Conservation (phyloP, 2,113 vertebrate species). For the Pogonocichla stellata region DNA sequence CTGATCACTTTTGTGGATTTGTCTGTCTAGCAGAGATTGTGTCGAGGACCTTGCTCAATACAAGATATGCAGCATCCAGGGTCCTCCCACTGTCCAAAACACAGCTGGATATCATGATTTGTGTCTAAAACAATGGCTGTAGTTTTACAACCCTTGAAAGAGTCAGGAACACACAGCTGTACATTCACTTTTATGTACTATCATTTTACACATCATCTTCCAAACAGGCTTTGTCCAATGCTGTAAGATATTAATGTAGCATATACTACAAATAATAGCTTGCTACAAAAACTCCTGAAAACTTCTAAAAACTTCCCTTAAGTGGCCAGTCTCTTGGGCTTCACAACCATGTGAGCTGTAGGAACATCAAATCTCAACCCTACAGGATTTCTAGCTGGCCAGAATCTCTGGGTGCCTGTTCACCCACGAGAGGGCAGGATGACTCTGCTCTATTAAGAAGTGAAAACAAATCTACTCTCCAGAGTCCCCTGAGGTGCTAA, state of each 20-base stretch:
- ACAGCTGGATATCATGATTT: not conserved
- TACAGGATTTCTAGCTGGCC: not conserved
- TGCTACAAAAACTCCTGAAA: rapidly evolving
- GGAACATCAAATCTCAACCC: not conserved
- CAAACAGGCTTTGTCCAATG: not conserved
- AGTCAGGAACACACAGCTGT: not conserved
- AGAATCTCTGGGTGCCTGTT: not conserved
- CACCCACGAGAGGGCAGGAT: not conserved
- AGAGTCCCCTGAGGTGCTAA: not conserved
- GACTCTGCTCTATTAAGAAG: not conserved
- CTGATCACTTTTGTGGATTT: not conserved
- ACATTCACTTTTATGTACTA: not conserved
- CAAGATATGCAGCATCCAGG: not conserved
- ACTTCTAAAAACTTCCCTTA: not conserved
- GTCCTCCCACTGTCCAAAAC: not conserved
- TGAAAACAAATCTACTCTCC: not conserved
- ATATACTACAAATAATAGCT: no score
- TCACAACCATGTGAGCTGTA: not conserved
- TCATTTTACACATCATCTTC: not conserved
- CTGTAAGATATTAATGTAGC: not conserved
- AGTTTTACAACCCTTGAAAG: not conserved
- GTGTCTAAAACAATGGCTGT: not conserved
- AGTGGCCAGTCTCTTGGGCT: not conserved
- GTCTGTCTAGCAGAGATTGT: not conserved
- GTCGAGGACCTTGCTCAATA: not conserved